A percentile compares a stretch with the other conserved stretches of the same genome.
Evolutionary conservation across 2,113 vertebrate genomes (phyloP).

Genomic region (Urocolius indicus): DNA sequence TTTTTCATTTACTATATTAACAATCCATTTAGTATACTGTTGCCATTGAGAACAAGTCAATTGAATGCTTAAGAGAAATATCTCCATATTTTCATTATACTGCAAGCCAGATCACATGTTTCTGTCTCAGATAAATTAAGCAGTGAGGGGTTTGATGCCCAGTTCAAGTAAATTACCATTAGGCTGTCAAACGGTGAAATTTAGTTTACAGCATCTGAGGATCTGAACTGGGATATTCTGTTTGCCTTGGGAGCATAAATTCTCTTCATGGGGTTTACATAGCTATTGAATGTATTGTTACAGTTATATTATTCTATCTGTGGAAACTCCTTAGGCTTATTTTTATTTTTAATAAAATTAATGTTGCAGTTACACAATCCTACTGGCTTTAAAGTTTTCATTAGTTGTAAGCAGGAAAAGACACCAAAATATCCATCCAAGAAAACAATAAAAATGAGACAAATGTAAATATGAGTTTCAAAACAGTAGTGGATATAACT

Average conservation of each 20-base stretch:
- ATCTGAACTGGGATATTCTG: background rate
- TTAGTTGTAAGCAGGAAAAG: background rate
- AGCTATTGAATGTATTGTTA: background rate
- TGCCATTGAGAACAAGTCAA: background rate
- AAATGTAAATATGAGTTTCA: background rate
- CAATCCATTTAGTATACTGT: background rate
- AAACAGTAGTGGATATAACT: background rate
- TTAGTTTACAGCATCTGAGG: background rate
- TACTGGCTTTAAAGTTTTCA: background rate
- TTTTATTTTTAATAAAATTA: background rate
- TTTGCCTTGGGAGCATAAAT: background rate
- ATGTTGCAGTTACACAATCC: background rate
- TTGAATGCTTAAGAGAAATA: background rate
- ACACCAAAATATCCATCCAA: background rate
- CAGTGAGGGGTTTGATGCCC: background rate
- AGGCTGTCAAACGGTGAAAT: background rate
- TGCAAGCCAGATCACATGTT: background rate
- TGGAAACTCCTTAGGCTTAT: background rate
- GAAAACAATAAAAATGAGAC: background rate
- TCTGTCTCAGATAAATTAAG: background rate
- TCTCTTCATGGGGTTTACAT: background rate
- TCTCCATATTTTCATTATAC: background rate
- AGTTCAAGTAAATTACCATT: background rate
- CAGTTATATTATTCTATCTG: background rate
- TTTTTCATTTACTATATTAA: background rate